These are phyloP conservation scores for Uropsilus gracilis DNA, from an alignment of 2,113 vertebrate species.

Conservation along the genomic window DNA sequence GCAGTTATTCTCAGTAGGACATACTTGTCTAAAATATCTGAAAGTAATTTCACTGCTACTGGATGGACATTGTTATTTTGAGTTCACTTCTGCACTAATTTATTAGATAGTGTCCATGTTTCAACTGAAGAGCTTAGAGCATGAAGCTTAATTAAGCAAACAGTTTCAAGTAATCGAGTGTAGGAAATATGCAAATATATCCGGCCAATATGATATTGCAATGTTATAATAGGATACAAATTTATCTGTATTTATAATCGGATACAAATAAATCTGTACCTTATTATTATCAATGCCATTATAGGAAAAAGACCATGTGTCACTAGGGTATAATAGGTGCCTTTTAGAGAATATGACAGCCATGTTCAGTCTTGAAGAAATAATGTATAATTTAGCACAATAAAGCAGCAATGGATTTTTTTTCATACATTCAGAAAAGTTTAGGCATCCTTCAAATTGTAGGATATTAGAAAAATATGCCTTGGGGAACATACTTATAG, in stretches of 20 bases:
- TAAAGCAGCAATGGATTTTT: neutral
- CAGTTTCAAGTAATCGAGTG: neutral
- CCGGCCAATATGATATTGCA: neutral
- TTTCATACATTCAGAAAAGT: neutral
- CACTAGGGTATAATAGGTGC: neutral
- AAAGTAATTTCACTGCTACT: neutral
- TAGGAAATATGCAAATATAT: neutral
- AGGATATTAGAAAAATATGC: neutral
- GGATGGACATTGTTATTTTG: neutral
- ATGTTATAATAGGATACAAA: neutral
- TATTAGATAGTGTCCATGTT: neutral
- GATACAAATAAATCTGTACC: neutral
- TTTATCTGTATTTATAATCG: neutral
- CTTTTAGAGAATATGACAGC: neutral
- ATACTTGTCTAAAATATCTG: conserved; percentile 25
- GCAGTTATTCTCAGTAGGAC: neutral
- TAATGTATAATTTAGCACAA: neutral
- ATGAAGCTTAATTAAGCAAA: neutral
- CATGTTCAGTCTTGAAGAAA: neutral
- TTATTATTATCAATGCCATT: neutral
- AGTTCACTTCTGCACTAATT: neutral
- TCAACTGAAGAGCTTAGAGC: neutral
- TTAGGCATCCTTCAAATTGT: neutral
- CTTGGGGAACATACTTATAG: neutral
- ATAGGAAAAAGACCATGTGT: neutral